Base-by-base conservation (phyloP, 37 sponge, comb jelly and placozoan genomes). In the Crambe crambe region DNA sequence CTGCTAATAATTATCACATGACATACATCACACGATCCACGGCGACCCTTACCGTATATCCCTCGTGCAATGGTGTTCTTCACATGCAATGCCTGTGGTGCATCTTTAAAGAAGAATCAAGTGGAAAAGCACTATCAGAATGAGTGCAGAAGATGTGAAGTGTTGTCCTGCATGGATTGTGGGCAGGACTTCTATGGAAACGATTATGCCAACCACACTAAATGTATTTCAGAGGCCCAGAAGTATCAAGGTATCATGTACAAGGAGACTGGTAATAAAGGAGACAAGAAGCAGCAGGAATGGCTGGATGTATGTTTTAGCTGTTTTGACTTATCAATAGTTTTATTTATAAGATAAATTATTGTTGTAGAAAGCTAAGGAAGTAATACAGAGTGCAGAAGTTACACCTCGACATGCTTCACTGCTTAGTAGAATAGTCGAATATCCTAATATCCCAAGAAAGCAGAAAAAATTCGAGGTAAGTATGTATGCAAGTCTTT, bases 91-190 rank as follows among this genome's bases (percentile, higher is more conserved):
- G 95, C 95, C n/a, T 98, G 99, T 68, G 99, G 99, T 17, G 69
- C 94, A 25, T 93, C 93, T 35, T 43, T 98, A 32, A 94, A 94
- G 82, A 98, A 98, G 89, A 92, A 91, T 56, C 84, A 91, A 58
- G 99, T 98, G 20, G 97, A 98, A 68, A 93, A 94, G 62, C 99
- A 98, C 74, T 89, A 80, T 56, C 86, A 87, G 67, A 68, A 36
- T 39, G 87, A 91, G 58, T 94, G 91, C 67, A 61, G 82, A 30
- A 69, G 74, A 31, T 93, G 95, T 70, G 68, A 60, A 40, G 83
- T 89, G 1, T 85, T 96, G n/a, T 98, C 99, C 25, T 98, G 99
- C 64, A 87, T 98, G 64, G 99, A 98, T 85, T 98, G 99, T 78
- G 95, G 97, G 25, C 75, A 81, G 54, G 94, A 94, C 25, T 98